Conservation (phyloP, 2,797 vertebrate genomes). For the Bovichtus diacanthus region DNA sequence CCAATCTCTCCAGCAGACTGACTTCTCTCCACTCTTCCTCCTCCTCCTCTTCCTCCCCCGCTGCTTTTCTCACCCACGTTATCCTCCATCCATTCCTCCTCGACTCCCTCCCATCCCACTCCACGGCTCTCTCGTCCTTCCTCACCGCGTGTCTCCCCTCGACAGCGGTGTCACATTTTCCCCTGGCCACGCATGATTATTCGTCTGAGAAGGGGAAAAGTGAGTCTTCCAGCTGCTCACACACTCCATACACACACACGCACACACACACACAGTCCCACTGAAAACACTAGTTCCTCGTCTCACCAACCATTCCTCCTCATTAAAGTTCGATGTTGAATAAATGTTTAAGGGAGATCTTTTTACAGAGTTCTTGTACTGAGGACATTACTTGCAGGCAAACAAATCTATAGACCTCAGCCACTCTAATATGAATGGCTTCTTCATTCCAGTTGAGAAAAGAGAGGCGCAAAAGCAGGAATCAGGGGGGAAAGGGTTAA, state of each 20-base stretch:
- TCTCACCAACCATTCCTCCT: slow-evolving; percentile 29
- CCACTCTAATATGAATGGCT: slow-evolving; percentile 14
- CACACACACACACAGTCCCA: slow-evolving; percentile 21
- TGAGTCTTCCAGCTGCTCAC: no score
- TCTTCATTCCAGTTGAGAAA: background rate
- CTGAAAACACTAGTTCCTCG: slow-evolving; percentile 25
- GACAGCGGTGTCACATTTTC: slow-evolving; percentile 68
- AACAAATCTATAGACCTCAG: slow-evolving; percentile 45
- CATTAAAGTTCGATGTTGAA: slow-evolving; percentile 74
- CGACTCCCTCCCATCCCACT: slow-evolving; percentile 35
- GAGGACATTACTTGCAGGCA: slow-evolving; percentile 33
- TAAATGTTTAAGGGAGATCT: slow-evolving; percentile 70
- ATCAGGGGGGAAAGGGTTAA: slow-evolving; percentile 3
- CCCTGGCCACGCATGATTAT: slow-evolving; percentile 68
- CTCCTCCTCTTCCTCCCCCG: slow-evolving; percentile 17
- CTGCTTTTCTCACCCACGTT: slow-evolving; percentile 37
- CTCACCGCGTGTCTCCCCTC: slow-evolving; percentile 62
- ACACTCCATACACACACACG: slow-evolving; percentile 10
- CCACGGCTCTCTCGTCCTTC: slow-evolving; percentile 49
- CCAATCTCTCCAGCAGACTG: slow-evolving; percentile 3
- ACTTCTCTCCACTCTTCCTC: slow-evolving; percentile 21
- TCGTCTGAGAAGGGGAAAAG: no score
- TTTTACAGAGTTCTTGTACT: slow-evolving; percentile 39
- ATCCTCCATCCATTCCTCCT: slow-evolving; percentile 51
- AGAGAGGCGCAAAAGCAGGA: background rate